Evolutionary conservation across 1,140 invertebrate genomes (phyloP), one percentile per base, ranked within the genome.

Genomic region (Mamestra configurata): DNA sequence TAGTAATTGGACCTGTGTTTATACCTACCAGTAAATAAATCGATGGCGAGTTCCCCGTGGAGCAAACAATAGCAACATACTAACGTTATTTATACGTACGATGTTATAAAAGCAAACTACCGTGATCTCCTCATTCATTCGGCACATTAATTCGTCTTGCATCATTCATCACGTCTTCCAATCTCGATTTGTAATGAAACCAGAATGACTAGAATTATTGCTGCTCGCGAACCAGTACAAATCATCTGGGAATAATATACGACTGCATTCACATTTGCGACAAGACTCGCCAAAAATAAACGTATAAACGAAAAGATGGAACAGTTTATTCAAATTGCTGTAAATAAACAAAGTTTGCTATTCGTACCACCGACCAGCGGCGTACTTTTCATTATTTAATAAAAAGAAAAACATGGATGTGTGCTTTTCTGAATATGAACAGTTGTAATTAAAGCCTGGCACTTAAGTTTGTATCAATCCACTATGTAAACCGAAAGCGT

Each of bases 151-250:
- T 70, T 70, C 40, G 66, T 46, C 37, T 27, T 46, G 66, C 13
- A 70, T 70, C 66, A 70, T 70, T 70, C 66, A 70, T 70, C 66
- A 70, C 27, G 66, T 70, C 66, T 70, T 70, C 40, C 66, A 70
- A 70, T 46, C 66, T 70, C 40, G 40, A 70, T 49, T 49, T n/a
- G 66, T 70, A 70, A 70, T 70, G 66, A 70, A 70, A 46, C 37
- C 49, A 70, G 61, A 49, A 70, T 70, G 40, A 70, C 40, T 66
- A 66, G 35, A 66, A 66, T 70, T 70, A 70, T 70, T 20, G 66
- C 66, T 27, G 66, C 66, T 49, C 40, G 40, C 40, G 24, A 70
- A 70, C 66, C 13, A 46, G 40, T 49, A 43, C 66, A 70, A 70
- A 70, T 70, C 66, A 70, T 70, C 40, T 70, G 22, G 22, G 40